Evolutionary conservation across 1,140 invertebrate species (phyloP), one percentile per base, ranked within the genome.

Genomic region (Glossosoma conforme): DNA sequence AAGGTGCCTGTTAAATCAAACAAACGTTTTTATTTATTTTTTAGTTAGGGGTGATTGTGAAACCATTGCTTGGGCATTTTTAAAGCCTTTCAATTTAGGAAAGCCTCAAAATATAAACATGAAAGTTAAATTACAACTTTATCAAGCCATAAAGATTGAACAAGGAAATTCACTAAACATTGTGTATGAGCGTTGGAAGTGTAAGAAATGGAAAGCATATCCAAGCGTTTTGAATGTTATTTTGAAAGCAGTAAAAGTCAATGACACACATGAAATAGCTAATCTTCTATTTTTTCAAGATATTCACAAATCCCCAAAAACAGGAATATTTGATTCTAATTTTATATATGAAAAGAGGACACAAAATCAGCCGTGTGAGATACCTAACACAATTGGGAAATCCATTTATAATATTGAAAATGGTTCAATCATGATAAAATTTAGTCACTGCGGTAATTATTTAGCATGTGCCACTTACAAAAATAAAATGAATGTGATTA

Each of bases 21-120:
- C n/a, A n/a, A n/a, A n/a, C n/a, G n/a, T n/a, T n/a, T n/a, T n/a
- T 13, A 28, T 41, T 35, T 32, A 41, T 52, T 45, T 49, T 59
- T 38, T 44, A 37, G 60, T 10, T 52, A n/a, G 10, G 25, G 58
- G 55, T 48, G 55, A 58, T 24, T 57, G 54, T 52, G 48, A 61
- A 33, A 58, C 56, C 19, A 58, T 67, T 41, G 60, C 60, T n/a
- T 65, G 63, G 60, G 63, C 61, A 13, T 67, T 67, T 52, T 42
- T 67, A 22, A 65, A 64, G 56, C 44, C 58, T 11, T 30, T 56
- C 8, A 54, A 54, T 44, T 43, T 54, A 52, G 49, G 61, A 40
- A 41, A 43, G 17, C 17, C 15, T 6, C 44, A 40, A 13, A 63
- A 65, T 32, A 38, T 61, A 9, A 60, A 63, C 6, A 61, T 61